These are phyloP conservation scores for Agrochola circellaris DNA, from an alignment of 2,888 invertebrate genomes.

Conservation along the genomic window DNA sequence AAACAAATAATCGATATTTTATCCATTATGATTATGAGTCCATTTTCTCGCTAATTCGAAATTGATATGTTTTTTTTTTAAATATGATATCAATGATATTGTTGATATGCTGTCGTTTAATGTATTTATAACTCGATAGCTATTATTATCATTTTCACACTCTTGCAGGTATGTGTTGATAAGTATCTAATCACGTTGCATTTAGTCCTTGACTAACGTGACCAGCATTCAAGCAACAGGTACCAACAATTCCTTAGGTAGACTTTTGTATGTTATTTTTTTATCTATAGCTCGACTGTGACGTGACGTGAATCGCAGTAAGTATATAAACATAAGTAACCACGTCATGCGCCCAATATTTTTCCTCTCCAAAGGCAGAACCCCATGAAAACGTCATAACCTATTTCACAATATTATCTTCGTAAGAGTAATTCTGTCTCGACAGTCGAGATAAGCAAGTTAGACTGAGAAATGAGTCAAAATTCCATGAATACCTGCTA, in stretches of 20 bases:
- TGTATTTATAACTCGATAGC: slow-evolving; percentile 25
- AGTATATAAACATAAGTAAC: not conserved
- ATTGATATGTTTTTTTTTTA: slow-evolving; percentile 30
- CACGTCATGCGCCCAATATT: slow-evolving; percentile 7
- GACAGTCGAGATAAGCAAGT: slow-evolving; percentile 37
- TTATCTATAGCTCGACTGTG: not conserved
- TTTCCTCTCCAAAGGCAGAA: not conserved
- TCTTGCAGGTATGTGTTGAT: not conserved
- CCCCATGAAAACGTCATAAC: slow-evolving; percentile 30
- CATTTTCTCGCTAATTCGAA: slow-evolving; percentile 36
- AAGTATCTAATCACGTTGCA: slow-evolving; percentile 17
- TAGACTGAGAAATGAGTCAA: slow-evolving; percentile 32
- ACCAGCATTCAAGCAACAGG: not conserved
- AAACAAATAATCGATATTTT: slow-evolving; percentile 37
- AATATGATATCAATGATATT: slow-evolving; percentile 25
- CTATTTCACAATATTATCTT: slow-evolving; percentile 55
- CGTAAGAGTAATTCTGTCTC: slow-evolving; percentile 19
- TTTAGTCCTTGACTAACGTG: slow-evolving; percentile 15
- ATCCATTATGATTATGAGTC: slow-evolving; percentile 33
- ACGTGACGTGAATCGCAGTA: not conserved
- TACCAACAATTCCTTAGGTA: not conserved
- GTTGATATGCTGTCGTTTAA: slow-evolving; percentile 12
- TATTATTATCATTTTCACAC: slow-evolving; percentile 9
- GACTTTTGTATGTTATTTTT: not conserved
- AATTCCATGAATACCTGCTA: slow-evolving; percentile 26